Evolutionary conservation across 2,113 vertebrate species (phyloP).

Genomic region (Gavia stellata): DNA sequence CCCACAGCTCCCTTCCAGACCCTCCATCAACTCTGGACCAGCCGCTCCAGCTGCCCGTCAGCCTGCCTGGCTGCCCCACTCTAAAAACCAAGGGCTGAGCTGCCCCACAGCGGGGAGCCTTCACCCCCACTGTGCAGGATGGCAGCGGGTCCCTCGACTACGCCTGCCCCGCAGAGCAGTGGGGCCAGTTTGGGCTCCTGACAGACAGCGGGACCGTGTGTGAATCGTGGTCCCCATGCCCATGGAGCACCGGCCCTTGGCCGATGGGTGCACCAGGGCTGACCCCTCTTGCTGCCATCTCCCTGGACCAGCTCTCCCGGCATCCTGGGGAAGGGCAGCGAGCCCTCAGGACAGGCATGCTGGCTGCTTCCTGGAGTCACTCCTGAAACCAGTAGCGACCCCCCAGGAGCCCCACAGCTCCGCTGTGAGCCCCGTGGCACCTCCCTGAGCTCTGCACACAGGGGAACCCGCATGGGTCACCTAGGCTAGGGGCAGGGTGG

Average conservation of each 20-base stretch:
- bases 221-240: fast-evolving
- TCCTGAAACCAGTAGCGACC: neutral
- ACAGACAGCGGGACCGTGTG: fast-evolving
- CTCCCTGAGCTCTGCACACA: neutral
- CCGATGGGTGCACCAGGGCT: neutral
- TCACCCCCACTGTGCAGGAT: neutral
- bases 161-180: neutral
- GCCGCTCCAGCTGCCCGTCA: neutral
- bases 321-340: neutral
- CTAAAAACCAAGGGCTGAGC: neutral
- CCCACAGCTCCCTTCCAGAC: neutral
- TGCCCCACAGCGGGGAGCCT: fast-evolving
- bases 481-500: neutral
- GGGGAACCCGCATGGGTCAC: neutral
- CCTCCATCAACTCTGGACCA: neutral
- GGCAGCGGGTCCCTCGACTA: too few species aligned
- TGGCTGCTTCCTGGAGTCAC: neutral
- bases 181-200: neutral
- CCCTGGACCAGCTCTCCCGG: neutral
- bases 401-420: neutral
- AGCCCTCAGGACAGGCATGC: neutral
- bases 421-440: neutral
- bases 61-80: neutral
- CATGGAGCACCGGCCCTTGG: fast-evolving
- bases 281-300: neutral